Conservation (phyloP, 2,113 vertebrate genomes). For the Bubo bubo region DNA sequence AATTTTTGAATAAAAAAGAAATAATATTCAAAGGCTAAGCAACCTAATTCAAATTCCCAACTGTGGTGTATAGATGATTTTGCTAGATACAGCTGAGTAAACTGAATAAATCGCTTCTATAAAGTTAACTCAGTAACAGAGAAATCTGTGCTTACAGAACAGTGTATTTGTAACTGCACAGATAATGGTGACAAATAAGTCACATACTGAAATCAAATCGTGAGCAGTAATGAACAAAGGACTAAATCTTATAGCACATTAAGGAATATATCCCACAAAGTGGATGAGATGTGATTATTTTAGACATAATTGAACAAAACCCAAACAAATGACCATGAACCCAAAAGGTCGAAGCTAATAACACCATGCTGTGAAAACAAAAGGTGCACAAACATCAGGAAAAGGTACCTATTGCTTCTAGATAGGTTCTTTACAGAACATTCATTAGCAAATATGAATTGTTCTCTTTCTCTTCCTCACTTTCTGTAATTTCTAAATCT, state of each 20-base stretch:
- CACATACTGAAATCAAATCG: background rate
- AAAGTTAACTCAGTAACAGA: slow-evolving; percentile 33
- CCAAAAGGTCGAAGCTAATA: background rate
- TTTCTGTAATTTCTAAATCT: background rate
- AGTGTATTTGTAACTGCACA: slow-evolving; percentile 3
- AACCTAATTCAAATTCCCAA: background rate
- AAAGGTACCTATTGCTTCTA: accelerated
- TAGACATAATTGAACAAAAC: background rate
- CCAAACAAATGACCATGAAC: slow-evolving; percentile 6
- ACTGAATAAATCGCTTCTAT: background rate
- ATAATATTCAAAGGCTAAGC: background rate
- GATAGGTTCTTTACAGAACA: background rate
- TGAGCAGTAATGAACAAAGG: background rate
- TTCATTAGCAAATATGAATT: background rate
- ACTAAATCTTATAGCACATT: background rate
- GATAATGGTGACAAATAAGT: slow-evolving; percentile 48
- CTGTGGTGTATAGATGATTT: background rate
- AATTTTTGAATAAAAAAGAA: slow-evolving; percentile 20
- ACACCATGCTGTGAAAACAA: background rate
- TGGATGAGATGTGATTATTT: background rate
- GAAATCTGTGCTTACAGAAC: background rate
- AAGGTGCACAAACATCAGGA: background rate
- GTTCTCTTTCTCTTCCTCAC: background rate
- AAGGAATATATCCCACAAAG: slow-evolving; percentile 1
- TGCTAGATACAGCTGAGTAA: slow-evolving; percentile 10